Evolutionary conservation across 2,113 vertebrate species (phyloP), one percentile per base, ranked within the genome.

Genomic region (Mormyrus lacerda): DNA sequence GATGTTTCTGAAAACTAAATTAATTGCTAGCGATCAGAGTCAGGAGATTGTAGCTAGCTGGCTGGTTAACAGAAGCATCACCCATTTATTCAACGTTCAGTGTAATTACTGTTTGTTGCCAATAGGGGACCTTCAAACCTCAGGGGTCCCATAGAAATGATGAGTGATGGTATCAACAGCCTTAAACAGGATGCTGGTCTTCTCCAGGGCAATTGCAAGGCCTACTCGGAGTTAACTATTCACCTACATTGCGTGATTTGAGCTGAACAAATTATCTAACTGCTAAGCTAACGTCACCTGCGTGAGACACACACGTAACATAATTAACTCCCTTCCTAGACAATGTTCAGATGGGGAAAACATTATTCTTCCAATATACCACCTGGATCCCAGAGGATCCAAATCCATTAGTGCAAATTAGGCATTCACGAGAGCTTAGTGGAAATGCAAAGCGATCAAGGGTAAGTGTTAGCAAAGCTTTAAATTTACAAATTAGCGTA

Each of bases 311-410:
- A 88, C 65, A 27, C n/a, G 27, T 39, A 73, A 48, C 65, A 1
- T 17, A 65, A 88, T 69, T 47, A 88, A 31, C 42, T 86, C 45
- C 17, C 27, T 51, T 82, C 73, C 48, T 15, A 17, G 51, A 45
- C 51, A 45, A 17, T 85, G 82, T n/a, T 61, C n/a, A 50, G 44
- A 58, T 6, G 24, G 24, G 39, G 39, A 89, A 89, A 89, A 61
- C 82, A 61, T 27, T 85, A 21, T 84, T 84, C 17, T 89, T 85
- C 42, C 82, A 89, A 89, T 58, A 58, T 53, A 89, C 50, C 88
- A 89, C 58, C 79, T 89, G 88, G 35, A 45, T 85, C 76, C 82
- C 88, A 47, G 51, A 89, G 88, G 88, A 89, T 89, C 39, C n/a
- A 89, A 65, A 84, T 89, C 88, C 24, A 89, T 65, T 85, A 85